Base-by-base conservation (phyloP, 2,888 invertebrate species). In the Eubasilissa splendida region DNA sequence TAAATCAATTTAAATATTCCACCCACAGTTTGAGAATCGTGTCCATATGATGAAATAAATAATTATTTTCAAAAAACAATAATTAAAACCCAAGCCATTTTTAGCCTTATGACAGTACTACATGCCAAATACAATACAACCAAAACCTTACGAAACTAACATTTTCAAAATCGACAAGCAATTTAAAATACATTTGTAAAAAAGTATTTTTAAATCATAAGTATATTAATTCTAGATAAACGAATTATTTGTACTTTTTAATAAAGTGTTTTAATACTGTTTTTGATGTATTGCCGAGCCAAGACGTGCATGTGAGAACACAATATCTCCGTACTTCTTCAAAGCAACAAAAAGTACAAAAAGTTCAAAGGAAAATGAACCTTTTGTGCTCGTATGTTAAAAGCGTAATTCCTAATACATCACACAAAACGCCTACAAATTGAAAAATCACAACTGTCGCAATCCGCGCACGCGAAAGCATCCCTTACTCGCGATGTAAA, bases 401-500 rank as follows among this genome's bases (percentile, higher is more conserved):
- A 73, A 54, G 33, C 70, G 59, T 77, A 70, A 77, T 77, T 77
- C 77, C 77, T 77, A 77, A 70, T 77, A 70, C 65, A 77, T 77
- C 71, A 71, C 71, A 60, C 60, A 60, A n/a, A n/a, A 58, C n/a
- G n/a, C 42, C 42, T 42, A 42, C n/a, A 14, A 22, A 60, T 60
- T 11, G n/a, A 60, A 60, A 60, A 11, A 22, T 60, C 8, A 60
- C n/a, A 60, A 60, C 14, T 60, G 60, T n/a, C 7, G 42, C 42
- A 42, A 42, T 5, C 4, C 3, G 2, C 7, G 0, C 4, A 42
- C 42, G 42, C 42, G 7, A 42, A 42, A 42, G 7, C 2, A 42
- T 5, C 42, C 42, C 7, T 42, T 42, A 42, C 0, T 42, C 42
- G 4, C 3, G 2, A 0, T 42, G 42, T 42, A 0, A 42, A 5